phyloP scores from a whole-genome alignment of 2,888 invertebrate genomes.

The Aphrophora alni region DNA sequence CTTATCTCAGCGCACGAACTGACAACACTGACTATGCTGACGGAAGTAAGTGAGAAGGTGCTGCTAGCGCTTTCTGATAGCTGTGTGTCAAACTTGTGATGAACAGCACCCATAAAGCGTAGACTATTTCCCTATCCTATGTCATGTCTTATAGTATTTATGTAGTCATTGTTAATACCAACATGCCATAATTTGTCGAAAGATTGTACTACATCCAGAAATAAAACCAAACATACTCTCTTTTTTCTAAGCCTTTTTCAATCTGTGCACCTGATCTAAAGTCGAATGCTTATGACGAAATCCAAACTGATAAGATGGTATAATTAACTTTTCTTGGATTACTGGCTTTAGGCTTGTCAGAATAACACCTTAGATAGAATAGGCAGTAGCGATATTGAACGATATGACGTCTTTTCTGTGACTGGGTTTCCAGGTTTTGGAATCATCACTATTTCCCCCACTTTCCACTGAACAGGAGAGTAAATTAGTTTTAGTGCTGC shows the following conservation, averaged over 20 bases:
- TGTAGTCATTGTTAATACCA: not conserved
- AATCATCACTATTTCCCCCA: not conserved
- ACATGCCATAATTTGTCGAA: not conserved
- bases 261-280: not conserved
- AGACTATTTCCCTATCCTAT: no score
- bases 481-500: not conserved
- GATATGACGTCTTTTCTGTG: not conserved
- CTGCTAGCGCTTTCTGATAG: no score
- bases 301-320: no score
- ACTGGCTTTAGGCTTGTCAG: not conserved
- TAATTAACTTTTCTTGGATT: not conserved
- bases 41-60: no score
- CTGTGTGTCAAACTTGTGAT: no score
- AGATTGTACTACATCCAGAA: not conserved
- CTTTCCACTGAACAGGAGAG: not conserved
- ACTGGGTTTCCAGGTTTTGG: not conserved
- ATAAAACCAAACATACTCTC: not conserved
- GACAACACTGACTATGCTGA: no score
- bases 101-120: no score
- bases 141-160: no score
- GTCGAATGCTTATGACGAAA: no score
- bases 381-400: not conserved
- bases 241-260: not conserved
- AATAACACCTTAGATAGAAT: not conserved
- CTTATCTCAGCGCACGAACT: no score